Evolutionary conservation across 2,113 vertebrate species (phyloP).

Genomic region (Octodon degus): DNA sequence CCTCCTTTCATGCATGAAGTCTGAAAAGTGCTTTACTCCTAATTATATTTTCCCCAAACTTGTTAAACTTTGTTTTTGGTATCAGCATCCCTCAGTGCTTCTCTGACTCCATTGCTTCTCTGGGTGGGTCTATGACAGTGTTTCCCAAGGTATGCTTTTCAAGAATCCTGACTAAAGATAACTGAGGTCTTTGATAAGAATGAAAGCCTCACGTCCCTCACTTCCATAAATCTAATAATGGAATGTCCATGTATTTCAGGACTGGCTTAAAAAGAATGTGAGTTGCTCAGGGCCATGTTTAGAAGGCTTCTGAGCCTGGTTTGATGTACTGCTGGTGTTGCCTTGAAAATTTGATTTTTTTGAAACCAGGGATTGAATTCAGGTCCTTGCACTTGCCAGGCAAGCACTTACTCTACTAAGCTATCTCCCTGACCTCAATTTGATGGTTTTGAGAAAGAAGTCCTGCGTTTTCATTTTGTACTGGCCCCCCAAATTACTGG

Average conservation of each 20-base stretch:
- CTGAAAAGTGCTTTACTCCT: neutral
- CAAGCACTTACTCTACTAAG: too few relatives aligned
- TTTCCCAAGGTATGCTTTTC: neutral
- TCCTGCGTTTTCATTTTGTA: neutral
- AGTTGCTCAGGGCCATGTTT: neutral
- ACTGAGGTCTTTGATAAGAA: neutral
- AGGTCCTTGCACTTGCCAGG: too few relatives aligned
- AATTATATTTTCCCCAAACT: neutral
- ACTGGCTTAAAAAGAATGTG: neutral
- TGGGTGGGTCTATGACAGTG: neutral
- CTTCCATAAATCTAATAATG: neutral
- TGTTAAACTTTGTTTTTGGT: neutral
- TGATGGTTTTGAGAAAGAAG: neutral
- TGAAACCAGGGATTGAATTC: too few relatives aligned
- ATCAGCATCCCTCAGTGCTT: neutral
- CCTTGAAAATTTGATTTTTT: neutral
- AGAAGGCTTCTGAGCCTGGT: neutral
- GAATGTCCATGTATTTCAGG: too few relatives aligned
- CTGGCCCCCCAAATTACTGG: neutral
- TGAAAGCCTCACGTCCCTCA: neutral
- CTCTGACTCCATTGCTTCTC: neutral
- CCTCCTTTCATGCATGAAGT: neutral
- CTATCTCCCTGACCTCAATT: neutral
- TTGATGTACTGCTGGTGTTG: neutral
- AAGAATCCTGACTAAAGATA: neutral